Evolutionary conservation across 2,888 invertebrate genomes (phyloP), one percentile per base, ranked within the genome.

Genomic region (Noctua fimbriata): DNA sequence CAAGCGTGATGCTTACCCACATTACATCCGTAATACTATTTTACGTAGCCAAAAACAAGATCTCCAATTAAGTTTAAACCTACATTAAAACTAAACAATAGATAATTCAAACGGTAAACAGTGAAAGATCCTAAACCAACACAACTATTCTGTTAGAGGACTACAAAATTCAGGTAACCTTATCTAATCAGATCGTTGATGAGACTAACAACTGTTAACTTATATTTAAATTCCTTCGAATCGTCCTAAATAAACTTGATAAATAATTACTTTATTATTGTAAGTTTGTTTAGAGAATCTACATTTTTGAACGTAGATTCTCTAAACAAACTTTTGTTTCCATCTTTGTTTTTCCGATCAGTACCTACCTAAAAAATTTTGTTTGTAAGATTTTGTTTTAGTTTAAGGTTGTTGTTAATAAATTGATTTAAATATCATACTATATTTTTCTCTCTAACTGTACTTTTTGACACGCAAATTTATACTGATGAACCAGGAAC

Each of bases 161-260:
- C 77, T 83, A 78, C 86, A 82, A 83, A 85, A 84, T 82, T 84
- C 88, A 88, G 88, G 89, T 86, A 81, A 88, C 84, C 84, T 71
- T 76, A 82, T 89, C 78, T 89, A 86, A 88, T 89, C 88, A 89
- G 81, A 77, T 84, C 88, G 82, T 82, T 84, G 86, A 88, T 88
- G 86, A 89, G 81, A 78, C 83, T 71, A 82, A 79, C 83, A 76
- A 78, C 58, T 77, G 80, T 80, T 73, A 78, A 78, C 69, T 87
- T 84, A 86, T 78, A 73, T 86, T 88, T 86, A 82, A 89, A 89
- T 89, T 89, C 78, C 78, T 73, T 67, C 18, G 60, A 82, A 80
- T 82, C 78, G 74, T 82, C 86, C 88, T 88, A 86, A 88, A 66
- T 70, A 86, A 87, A 85, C 82, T 76, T 76, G 60, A 70, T 76